Percentiles rank a stretch among this genome's conserved stretches.
phyloP scores from a whole-genome alignment of 1,140 invertebrate species.

The Streblospio benedicti region DNA sequence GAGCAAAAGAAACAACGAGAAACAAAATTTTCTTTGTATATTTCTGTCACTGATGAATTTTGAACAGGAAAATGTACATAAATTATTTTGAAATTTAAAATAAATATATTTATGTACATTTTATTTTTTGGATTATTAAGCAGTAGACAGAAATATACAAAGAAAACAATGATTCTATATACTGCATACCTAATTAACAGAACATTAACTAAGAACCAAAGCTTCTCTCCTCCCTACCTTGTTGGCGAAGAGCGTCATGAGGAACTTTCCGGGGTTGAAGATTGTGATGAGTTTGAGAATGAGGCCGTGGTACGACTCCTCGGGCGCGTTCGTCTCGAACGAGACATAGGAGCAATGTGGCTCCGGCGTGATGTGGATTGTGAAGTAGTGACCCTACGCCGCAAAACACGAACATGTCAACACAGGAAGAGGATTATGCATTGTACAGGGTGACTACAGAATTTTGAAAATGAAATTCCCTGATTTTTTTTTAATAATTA shows the following conservation, averaged over 20 bases:
- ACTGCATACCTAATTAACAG: not conserved
- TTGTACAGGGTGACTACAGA: too few species aligned
- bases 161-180: not conserved
- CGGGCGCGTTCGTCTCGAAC: slow-evolving; percentile 97
- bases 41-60: too few species aligned
- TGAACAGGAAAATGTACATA: not conserved
- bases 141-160: too few species aligned
- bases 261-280: slow-evolving; percentile 86
- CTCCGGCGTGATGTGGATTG: slow-evolving; percentile 98
- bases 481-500: too few species aligned
- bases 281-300: slow-evolving; percentile 73
- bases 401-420: slow-evolving; percentile 4
- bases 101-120: not conserved
- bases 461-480: too few species aligned
- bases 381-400: slow-evolving; percentile 87
- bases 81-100: not conserved
- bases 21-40: too few species aligned
- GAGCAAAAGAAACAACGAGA: too few species aligned
- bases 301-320: slow-evolving; percentile 73
- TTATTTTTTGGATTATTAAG: too few species aligned
- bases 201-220: not conserved
- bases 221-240: slow-evolving; percentile 34
- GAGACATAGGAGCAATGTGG: slow-evolving; percentile 94
- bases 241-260: slow-evolving; percentile 88
- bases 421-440: not conserved